Conservation (phyloP, 1,140 invertebrate species). For the Cydia fagiglandana region DNA sequence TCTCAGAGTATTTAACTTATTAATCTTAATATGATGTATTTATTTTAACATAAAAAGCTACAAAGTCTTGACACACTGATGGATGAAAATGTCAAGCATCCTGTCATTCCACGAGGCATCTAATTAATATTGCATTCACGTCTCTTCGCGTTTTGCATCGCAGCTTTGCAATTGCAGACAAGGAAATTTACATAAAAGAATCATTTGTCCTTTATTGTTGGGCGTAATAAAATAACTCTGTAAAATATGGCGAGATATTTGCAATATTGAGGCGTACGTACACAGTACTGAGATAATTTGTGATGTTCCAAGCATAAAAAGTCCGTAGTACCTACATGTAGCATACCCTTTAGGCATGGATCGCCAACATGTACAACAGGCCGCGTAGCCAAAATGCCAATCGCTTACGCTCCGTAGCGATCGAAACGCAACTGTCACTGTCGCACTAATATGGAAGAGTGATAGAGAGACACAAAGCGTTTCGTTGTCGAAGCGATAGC, state of each 20-base stretch:
- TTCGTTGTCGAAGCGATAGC: too few relatives aligned
- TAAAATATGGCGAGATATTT: conserved; percentile 14
- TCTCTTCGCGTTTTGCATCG: conserved; percentile 17
- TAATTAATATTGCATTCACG: conserved; percentile 25
- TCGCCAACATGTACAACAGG: too few relatives aligned
- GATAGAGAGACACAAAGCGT: too few relatives aligned
- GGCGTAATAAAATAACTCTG: conserved; percentile 25
- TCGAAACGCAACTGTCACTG: too few relatives aligned
- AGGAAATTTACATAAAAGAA: conserved; percentile 18
- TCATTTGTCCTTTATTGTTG: conserved; percentile 24
- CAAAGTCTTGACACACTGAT: neutral
- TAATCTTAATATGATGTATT: too few relatives aligned
- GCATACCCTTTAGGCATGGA: too few relatives aligned
- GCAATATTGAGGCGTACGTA: neutral
- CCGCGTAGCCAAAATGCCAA: too few relatives aligned
- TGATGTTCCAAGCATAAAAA: too few relatives aligned
- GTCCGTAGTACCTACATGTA: too few relatives aligned
- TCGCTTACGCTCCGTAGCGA: too few relatives aligned
- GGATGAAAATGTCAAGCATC: conserved; percentile 26
- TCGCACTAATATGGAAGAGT: too few relatives aligned
- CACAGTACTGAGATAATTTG: neutral
- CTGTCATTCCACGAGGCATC: conserved; percentile 12
- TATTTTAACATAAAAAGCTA: neutral
- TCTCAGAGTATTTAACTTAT: too few relatives aligned
- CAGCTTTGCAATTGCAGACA: conserved; percentile 31